Evolutionary conservation across 2,113 vertebrate species (phyloP).

Genomic region (Corythornis madagascariensis): DNA sequence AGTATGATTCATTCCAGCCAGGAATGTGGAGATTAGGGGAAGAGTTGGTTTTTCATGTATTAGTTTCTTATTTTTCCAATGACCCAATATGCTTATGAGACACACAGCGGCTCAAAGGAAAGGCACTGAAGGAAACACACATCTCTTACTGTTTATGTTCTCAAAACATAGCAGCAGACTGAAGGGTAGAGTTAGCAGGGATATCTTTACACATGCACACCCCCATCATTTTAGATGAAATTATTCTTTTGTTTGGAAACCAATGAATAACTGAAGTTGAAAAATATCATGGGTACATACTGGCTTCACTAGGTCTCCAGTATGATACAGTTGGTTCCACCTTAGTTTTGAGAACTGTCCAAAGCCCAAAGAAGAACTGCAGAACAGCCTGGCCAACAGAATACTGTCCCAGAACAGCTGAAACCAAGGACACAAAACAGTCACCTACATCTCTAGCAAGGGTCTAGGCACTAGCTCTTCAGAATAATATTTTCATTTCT

Average conservation of each 20-base stretch:
- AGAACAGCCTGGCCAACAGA: neutral
- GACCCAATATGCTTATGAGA: conserved; percentile 37
- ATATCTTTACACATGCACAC: neutral
- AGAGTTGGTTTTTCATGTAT: conserved; percentile 21
- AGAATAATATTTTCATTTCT: neutral
- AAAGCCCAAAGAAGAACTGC: neutral
- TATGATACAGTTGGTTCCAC: neutral
- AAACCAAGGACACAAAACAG: neutral
- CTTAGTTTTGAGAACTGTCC: neutral
- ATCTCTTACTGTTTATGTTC: neutral
- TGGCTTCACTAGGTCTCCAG: neutral
- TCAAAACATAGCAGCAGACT: neutral
- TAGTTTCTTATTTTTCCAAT: conserved; percentile 60
- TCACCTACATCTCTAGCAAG: neutral
- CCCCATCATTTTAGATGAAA: neutral
- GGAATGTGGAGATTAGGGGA: conserved; percentile 11
- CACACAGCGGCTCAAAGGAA: neutral
- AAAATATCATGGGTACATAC: neutral
- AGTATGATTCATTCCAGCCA: conserved; percentile 39
- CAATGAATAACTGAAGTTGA: neutral
- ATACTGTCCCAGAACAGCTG: neutral
- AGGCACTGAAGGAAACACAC: neutral
- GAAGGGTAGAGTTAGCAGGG: neutral
- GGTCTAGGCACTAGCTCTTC: neutral
- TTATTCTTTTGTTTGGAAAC: neutral